phyloP scores from a whole-genome alignment of 2,888 invertebrate species.

The Pandemis heparana region DNA sequence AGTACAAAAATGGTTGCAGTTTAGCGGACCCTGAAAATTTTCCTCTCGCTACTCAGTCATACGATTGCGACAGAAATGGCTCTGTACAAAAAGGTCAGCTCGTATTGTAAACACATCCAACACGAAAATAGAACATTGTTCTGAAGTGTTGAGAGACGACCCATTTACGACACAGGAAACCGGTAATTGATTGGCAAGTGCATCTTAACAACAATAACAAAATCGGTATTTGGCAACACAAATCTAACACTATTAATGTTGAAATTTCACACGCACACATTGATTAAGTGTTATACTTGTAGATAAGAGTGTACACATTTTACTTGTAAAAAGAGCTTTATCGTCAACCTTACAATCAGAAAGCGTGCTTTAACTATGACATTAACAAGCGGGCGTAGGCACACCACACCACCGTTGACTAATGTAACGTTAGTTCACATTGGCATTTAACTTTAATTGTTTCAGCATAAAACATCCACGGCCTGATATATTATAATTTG shows the following conservation, averaged over 20 bases:
- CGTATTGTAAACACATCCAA: conserved; percentile 40
- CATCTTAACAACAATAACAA: conserved; percentile 51
- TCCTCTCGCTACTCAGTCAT: background rate
- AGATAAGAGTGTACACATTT: conserved; percentile 25
- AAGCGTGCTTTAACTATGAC: conserved; percentile 22
- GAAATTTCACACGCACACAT: background rate
- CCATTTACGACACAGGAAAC: conserved; percentile 39
- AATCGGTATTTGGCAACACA: conserved; percentile 56
- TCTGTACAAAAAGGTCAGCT: conserved; percentile 27
- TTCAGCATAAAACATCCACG: conserved; percentile 77
- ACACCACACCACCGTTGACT: conserved; percentile 28
- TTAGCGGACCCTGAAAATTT: background rate
- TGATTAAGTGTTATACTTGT: conserved; percentile 13
- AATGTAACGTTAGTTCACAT: conserved; percentile 50
- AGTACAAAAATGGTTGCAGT: background rate
- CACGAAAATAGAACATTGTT: conserved; percentile 39
- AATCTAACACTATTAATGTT: conserved; percentile 20
- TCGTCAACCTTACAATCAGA: conserved; percentile 1
- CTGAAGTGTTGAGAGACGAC: conserved; percentile 35
- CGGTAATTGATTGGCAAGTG: conserved; percentile 63
- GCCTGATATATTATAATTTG: conserved; percentile 67
- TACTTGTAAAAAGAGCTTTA: conserved; percentile 37
- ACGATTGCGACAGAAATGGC: background rate
- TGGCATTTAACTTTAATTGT: conserved; percentile 75
- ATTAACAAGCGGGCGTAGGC: conserved; percentile 21